A percentile compares a stretch with the other conserved stretches of the same genome.
phyloP scores from a whole-genome alignment of 2,797 vertebrate genomes.

The Acestrorhynchus altus region DNA sequence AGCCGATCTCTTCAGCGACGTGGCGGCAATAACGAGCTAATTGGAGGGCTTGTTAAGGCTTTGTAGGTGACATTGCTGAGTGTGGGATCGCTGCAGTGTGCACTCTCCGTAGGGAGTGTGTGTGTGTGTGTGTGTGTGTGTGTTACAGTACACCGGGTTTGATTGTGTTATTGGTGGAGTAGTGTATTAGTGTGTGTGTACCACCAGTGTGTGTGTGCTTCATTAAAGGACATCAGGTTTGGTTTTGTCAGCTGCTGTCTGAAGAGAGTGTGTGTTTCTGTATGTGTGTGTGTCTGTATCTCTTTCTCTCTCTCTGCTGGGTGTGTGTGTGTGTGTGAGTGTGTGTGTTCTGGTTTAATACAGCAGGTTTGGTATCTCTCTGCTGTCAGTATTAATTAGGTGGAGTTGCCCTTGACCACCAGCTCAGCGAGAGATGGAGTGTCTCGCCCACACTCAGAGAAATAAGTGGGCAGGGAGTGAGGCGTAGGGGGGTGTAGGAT shows the following conservation, averaged over 20 bases:
- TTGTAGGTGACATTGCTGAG: conserved; percentile 72
- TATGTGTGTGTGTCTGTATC: neutral
- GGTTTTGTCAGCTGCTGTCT: no score
- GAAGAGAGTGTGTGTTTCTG: neutral
- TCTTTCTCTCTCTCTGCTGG: neutral
- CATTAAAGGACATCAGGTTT: no score
- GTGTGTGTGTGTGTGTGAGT: neutral
- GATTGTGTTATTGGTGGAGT: neutral
- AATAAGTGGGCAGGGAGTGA: no score
- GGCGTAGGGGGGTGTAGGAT: neutral
- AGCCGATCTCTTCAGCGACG: neutral
- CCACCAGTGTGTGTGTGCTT: neutral
- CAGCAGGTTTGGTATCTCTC: conserved; percentile 19
- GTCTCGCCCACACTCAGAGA: neutral
- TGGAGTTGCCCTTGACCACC: conserved; percentile 34
- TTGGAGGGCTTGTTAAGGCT: conserved; percentile 71
- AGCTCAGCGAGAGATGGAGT: conserved; percentile 15
- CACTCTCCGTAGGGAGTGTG: conserved; percentile 23
- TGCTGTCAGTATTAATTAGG: conserved; percentile 50
- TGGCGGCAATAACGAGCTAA: conserved; percentile 66
- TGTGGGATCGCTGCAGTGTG: conserved; percentile 54
- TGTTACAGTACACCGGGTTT: conserved; percentile 54
- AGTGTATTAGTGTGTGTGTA: neutral
- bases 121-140: conserved; percentile 60
- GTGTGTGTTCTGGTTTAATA: neutral